These are phyloP conservation scores for Rhynchotus rufescens DNA, from an alignment of 2,797 vertebrate species.

Conservation along the genomic window DNA sequence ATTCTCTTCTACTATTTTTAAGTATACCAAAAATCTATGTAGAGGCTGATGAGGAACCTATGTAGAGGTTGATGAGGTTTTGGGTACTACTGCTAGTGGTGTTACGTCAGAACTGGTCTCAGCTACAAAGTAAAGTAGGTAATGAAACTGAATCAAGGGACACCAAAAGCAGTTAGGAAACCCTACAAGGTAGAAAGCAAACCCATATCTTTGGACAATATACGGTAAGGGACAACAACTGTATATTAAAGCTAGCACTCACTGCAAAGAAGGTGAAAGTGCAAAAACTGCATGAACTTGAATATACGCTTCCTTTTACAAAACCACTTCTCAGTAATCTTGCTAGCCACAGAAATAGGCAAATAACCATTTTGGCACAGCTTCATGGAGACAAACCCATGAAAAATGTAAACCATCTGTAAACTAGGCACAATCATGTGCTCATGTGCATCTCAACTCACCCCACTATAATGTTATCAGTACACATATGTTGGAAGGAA, in stretches of 20 bases:
- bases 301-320: not conserved
- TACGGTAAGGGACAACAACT: not conserved
- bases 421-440: not conserved
- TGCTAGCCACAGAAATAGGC: not conserved
- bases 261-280: not conserved
- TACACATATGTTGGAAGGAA: not conserved
- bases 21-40: fast-evolving
- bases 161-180: not conserved
- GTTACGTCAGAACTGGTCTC: not conserved
- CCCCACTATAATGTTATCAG: not conserved
- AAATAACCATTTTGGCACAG: not conserved
- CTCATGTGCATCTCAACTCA: not conserved
- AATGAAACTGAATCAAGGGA: not conserved
- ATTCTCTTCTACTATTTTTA: not conserved
- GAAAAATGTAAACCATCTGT: not conserved
- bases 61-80: not conserved
- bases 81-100: not conserved
- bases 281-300: not conserved
- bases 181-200: not conserved
- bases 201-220: not conserved
- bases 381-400: not conserved
- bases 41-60: not conserved
- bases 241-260: not conserved
- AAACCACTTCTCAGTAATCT: not conserved
- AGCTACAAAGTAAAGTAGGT: not conserved